Base-by-base conservation (phyloP, 2,888 invertebrate genomes). In the Zygogramma bicolorata region DNA sequence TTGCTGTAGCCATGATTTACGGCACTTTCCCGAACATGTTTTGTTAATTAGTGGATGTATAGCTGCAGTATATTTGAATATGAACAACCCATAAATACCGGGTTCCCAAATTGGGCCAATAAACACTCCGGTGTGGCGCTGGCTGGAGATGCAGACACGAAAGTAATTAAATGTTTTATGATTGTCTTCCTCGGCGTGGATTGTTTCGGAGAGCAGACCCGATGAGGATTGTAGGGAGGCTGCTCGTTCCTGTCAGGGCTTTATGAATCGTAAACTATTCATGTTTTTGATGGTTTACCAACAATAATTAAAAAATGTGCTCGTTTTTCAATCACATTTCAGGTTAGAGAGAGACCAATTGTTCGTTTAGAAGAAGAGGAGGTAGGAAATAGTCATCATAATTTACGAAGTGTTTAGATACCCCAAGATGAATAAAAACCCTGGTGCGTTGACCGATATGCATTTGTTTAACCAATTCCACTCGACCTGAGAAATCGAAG, bases 1-100 rank as follows among this genome's bases (percentile, higher is more conserved):
- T 78, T 78, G 77, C 76, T 74, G 69, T 62, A 46, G 46, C 34
- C 70, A 71, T 77, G 77, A 78, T 78, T 78, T 77, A 78, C 75
- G 61, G 62, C 75, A 53, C 46, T 76, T 66, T 74, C 71, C 71
- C 49, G 42, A 74, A 63, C 63, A 74, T 74, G 74, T 68, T 74
- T 74, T 71, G 74, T 71, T 71, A 74, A 74, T 74, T 74, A 74
- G 62, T 29, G 62, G 61, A 68, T 31, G 46, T 31, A 63, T 63
- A 63, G 31, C 49, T 29, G 27, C 29, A 46, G 63, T 46, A 49
- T 46, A 46, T 42, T 62, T 25, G 40, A 22, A 62, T 42, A 62
- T 42, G 62, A 46, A 46, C 46, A 63, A 46, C 46, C n/a, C 63
- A 46, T 63, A 46, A 62, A 62, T 40, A 42, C 62, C 7, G 62